Conservation (phyloP, 1,140 invertebrate species). For the Popillia japonica region DNA sequence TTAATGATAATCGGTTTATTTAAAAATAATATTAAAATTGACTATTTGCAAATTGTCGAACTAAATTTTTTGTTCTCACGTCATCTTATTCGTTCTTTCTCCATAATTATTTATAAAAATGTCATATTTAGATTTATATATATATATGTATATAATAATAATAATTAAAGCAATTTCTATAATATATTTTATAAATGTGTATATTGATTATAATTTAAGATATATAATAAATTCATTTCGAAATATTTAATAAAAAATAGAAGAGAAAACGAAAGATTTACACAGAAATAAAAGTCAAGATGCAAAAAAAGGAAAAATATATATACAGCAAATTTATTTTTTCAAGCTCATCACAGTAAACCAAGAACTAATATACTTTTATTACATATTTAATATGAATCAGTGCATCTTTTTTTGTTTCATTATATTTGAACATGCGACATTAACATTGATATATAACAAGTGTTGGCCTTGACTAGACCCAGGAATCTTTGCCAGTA, state of each 20-base stretch:
- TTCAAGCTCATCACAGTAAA: constrained; percentile 61
- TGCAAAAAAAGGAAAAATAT: constrained; percentile 48
- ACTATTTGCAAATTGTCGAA: too few species aligned
- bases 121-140: too few species aligned
- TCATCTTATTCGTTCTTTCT: too few species aligned
- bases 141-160: background rate
- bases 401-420: constrained; percentile 56
- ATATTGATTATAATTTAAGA: constrained; percentile 57
- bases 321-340: constrained; percentile 53
- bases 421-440: constrained; percentile 55
- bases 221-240: constrained; percentile 49
- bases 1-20: too few species aligned
- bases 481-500: constrained; percentile 60
- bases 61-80: too few species aligned
- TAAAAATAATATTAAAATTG: too few species aligned
- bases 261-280: constrained; percentile 39
- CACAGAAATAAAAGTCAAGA: constrained; percentile 50
- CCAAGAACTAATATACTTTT: constrained; percentile 57
- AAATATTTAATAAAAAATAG: constrained; percentile 49
- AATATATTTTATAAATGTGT: constrained; percentile 56
- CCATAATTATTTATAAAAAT: too few species aligned
- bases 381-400: constrained; percentile 60
- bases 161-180: constrained; percentile 52
- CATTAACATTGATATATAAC: constrained; percentile 59
- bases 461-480: constrained; percentile 50